These are phyloP conservation scores for Pungitius pungitius DNA, from an alignment of 2,113 vertebrate genomes.

Conservation along the genomic window DNA sequence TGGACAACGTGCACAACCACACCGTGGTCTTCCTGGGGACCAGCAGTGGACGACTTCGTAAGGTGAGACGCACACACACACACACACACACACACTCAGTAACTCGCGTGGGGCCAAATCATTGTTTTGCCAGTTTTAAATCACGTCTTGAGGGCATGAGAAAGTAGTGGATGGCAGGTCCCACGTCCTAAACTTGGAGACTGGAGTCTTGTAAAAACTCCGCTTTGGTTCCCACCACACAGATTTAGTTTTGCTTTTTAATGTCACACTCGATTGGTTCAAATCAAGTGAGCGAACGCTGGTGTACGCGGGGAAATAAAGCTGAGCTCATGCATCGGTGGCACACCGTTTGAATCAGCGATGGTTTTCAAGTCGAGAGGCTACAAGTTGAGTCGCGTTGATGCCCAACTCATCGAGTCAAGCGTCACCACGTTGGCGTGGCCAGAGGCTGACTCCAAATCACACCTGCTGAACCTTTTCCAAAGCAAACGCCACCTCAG, in stretches of 20 bases:
- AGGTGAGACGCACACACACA: constrained; percentile 81
- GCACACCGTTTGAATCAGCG: neutral
- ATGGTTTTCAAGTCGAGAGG: too few relatives aligned
- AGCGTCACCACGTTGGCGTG: neutral
- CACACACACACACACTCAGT: neutral
- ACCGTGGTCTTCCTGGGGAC: constrained; percentile 94
- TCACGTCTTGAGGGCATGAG: neutral
- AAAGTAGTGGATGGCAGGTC: neutral
- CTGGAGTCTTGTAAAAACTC: neutral
- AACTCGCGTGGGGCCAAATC: neutral
- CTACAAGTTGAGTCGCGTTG: neutral
- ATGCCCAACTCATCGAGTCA: neutral
- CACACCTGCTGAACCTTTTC: neutral
- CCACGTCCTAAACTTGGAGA: neutral
- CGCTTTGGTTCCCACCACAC: neutral
- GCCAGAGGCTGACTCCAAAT: neutral
- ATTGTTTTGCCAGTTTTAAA: neutral
- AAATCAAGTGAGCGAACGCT: too few relatives aligned
- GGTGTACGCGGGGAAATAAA: too few relatives aligned
- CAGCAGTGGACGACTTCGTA: constrained; percentile 86
- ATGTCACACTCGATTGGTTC: too few relatives aligned
- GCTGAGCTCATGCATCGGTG: neutral
- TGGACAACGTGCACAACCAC: constrained; percentile 87
- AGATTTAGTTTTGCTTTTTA: neutral
- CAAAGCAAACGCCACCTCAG: constrained; percentile 21